phyloP scores from a whole-genome alignment of 2,113 vertebrate species.

The Abramis brama region DNA sequence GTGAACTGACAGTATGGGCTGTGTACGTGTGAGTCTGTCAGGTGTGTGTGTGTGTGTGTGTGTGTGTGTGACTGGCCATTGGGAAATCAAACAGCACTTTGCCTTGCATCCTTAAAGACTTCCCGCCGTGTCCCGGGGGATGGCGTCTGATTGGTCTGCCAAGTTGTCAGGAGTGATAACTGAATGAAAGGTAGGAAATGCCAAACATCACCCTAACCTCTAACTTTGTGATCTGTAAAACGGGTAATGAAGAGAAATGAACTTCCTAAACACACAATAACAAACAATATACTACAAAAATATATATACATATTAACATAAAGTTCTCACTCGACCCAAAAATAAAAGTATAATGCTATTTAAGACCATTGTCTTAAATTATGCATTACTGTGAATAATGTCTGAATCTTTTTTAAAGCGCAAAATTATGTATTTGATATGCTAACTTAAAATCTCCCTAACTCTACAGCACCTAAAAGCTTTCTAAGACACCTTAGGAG shows the following conservation, averaged over 20 bases:
- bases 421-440: neutral
- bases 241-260: neutral
- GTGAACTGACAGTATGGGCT: slow-evolving; percentile 22
- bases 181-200: slow-evolving; percentile 76
- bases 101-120: slow-evolving; percentile 83
- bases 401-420: neutral
- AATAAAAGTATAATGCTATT: too few relatives aligned
- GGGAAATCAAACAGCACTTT: slow-evolving; percentile 84
- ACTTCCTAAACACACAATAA: neutral
- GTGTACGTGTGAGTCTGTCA: neutral
- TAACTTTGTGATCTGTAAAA: slow-evolving; percentile 55
- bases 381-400: neutral
- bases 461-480: slow-evolving; percentile 12
- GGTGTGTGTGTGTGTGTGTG: slow-evolving; percentile 17
- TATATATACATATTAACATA: neutral
- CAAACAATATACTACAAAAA: neutral
- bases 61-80: slow-evolving; percentile 66
- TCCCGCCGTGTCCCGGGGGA: slow-evolving; percentile 79
- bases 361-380: neutral
- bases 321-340: too few relatives aligned
- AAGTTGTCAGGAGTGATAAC: slow-evolving; percentile 73
- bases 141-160: slow-evolving; percentile 77
- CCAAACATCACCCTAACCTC: slow-evolving; percentile 4
- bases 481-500: neutral
- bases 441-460: neutral